Evolutionary conservation across 2,113 vertebrate species (phyloP).

Genomic region (Cephalopterus ornatus): DNA sequence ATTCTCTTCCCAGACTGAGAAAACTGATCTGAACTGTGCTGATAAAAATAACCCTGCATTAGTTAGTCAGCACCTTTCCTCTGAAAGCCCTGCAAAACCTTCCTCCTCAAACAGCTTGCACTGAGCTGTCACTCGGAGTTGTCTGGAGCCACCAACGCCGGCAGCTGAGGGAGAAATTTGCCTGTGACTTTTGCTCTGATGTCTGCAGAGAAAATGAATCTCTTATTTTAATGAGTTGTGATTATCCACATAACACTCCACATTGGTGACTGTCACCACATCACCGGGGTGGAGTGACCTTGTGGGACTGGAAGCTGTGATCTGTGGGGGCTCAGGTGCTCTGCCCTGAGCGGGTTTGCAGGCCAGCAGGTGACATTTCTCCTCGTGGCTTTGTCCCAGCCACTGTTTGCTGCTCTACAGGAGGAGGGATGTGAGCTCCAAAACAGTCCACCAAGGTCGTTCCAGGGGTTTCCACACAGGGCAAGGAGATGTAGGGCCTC

Average conservation of each 20-base stretch:
- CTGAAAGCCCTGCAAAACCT: neutral
- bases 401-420: neutral
- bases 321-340: neutral
- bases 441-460: accelerated
- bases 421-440: neutral
- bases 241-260: neutral
- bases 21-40: neutral
- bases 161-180: neutral
- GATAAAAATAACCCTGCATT: slow-evolving; percentile 22
- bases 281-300: neutral
- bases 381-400: neutral
- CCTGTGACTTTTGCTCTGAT: neutral
- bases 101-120: slow-evolving; percentile 18
- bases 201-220: neutral
- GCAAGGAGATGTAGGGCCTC: neutral
- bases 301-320: neutral
- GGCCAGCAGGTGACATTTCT: neutral
- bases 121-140: neutral
- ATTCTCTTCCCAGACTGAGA: neutral
- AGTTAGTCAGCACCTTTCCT: slow-evolving; percentile 27
- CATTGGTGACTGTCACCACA: neutral
- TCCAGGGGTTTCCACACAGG: neutral
- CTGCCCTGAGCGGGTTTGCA: neutral
- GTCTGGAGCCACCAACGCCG: slow-evolving; percentile 18
- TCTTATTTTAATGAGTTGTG: neutral